Conservation (phyloP, 23 tunicate species). For the Halocynthia roretzi region DNA sequence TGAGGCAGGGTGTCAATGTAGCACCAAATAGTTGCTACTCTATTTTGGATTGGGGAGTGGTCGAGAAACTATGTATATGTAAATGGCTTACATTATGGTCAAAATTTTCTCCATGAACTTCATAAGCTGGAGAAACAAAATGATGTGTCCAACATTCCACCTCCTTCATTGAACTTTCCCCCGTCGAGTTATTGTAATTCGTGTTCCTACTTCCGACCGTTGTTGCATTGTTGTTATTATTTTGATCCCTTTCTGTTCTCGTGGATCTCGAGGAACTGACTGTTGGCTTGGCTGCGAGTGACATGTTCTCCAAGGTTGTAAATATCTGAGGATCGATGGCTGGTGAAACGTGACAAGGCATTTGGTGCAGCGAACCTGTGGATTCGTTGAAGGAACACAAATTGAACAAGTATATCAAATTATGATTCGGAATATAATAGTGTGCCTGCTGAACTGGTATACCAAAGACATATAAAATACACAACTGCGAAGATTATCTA, state of each 20-base stretch:
- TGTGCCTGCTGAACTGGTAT: no score
- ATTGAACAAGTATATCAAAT: no score
- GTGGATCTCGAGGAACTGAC: not conserved
- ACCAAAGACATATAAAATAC: no score
- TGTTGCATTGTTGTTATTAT: constrained; percentile 5
- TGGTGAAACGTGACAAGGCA: constrained; percentile 26
- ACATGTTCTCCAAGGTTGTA: constrained; percentile 23
- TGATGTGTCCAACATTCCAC: constrained; percentile 20
- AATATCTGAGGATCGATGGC: constrained; percentile 24
- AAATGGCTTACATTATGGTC: constrained; percentile 13
- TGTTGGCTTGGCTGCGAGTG: constrained; percentile 16
- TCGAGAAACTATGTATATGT: no score
- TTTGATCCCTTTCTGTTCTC: constrained; percentile 1
- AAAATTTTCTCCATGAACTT: constrained; percentile 25
- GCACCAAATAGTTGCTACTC: no score
- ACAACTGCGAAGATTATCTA: no score
- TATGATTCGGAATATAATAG: no score
- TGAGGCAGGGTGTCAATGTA: no score
- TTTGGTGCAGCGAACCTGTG: constrained; percentile 13
- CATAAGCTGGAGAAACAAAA: constrained; percentile 14
- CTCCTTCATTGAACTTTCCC: not conserved
- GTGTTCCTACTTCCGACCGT: no score
- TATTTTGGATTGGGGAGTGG: no score
- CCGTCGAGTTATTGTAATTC: not conserved
- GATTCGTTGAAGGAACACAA: no score